These are phyloP conservation scores for Chrysolina oricalcia DNA, from an alignment of 2,888 invertebrate species.

Conservation along the genomic window DNA sequence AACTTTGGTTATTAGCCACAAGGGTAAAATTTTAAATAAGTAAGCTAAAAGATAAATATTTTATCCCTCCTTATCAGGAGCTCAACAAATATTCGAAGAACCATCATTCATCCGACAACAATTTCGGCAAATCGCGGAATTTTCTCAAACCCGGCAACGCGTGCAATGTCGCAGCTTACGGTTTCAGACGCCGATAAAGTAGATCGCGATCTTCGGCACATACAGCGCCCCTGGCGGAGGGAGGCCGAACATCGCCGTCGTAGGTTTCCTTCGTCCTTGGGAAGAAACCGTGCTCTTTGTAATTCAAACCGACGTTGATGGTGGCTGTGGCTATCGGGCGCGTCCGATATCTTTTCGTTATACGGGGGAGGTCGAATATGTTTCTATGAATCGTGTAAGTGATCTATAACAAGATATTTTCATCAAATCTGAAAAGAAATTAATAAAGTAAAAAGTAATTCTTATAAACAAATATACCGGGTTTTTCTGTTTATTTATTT, in stretches of 20 bases:
- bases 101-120: no score
- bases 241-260: conserved; percentile 54
- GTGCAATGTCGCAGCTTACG: neutral
- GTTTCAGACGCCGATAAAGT: conserved; percentile 35
- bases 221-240: conserved; percentile 57
- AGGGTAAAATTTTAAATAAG: no score
- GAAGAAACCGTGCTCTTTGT: conserved; percentile 37
- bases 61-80: no score
- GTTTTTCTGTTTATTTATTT: no score
- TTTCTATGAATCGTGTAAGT: neutral
- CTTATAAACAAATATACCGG: no score
- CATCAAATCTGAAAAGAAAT: no score
- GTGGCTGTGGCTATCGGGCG: conserved; percentile 5
- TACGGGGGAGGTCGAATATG: conserved; percentile 33
- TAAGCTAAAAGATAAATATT: no score
- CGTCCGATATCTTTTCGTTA: neutral
- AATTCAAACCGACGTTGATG: conserved; percentile 26
- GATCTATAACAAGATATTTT: no score
- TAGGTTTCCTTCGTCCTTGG: conserved; percentile 23
- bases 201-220: conserved; percentile 44
- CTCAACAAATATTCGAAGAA: no score
- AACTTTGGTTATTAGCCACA: no score
- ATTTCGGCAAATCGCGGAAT: neutral
- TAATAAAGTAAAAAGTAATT: no score
- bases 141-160: neutral